Base-by-base conservation (phyloP, 2,797 vertebrate genomes). In the Myiothlypis coronata region DNA sequence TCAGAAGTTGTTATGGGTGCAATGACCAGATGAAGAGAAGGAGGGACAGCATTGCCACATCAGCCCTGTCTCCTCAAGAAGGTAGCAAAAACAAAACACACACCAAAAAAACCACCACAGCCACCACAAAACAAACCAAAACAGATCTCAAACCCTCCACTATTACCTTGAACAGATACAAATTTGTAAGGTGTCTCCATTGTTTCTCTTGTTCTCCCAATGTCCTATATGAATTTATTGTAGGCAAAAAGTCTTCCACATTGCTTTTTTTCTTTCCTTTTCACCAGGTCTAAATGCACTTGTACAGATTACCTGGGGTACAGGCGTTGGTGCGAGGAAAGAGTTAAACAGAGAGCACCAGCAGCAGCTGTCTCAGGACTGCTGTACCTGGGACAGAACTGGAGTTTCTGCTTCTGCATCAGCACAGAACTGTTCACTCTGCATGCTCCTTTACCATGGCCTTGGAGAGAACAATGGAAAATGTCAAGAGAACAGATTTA, bases 401-500 rank as follows among this genome's bases (percentile, higher is more conserved):
- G 47, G 23, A 77, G 19, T 23, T 46, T 30, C 53, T 57, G 3
- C 47, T 63, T 19, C 37, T 28, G 2, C 24, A 43, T 6, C 59
- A 52, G 6, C 74, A 43, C 20, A 63, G 19, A 34, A 7, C 37
- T 19, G 24, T 0, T 2, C 12, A 28, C 19, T 14, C 74, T 21
- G 6, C 47, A 50, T 0, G 0, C 37, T 43, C 47, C 24, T 34
- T 28, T 6, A 6, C 4, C 20, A 4, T 5, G 24, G 32, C 59
- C 28, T 7, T 34, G 74, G 74, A 30, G 59, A 34, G 3, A 77
- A 23, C 47, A 43, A 34, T 34, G 32, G 24, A 7, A 50, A 52
- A 43, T 9, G 32, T 52, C 74, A 52, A 9, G 47, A 11, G 32
- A 6, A 24, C 32, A 35, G 47, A 63, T 44, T 77, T 30, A 24